Base-by-base conservation (phyloP, 2,797 vertebrate genomes). In the Rhodeus uyekii region DNA sequence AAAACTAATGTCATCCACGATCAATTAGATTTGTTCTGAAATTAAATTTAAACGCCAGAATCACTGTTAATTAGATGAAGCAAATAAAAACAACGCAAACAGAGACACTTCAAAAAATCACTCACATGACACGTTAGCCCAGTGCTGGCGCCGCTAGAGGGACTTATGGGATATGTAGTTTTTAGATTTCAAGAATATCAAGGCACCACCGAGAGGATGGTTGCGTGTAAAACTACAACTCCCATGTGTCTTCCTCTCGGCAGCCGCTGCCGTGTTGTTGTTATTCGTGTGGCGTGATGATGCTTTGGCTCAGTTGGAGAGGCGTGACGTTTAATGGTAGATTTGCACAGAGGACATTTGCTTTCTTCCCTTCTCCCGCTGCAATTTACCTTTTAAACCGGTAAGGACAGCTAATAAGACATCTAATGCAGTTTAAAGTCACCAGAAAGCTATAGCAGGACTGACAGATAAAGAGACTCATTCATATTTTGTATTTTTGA, bases 271-370 rank as follows among this genome's bases (percentile, higher is more conserved):
- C 42, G 44, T 55, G 60, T 74, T 75, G 42, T 64, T 34, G 67
- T 71, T n/a, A n/a, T n/a, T 34, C 24, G 10, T 48, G 10, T 44
- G 22, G 42, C 36, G 42, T 55, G 44, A 50, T 65, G 71, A 63
- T 80, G 68, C 72, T 81, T 81, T 75, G 80, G 46, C 46, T 81
- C 19, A 63, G 80, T 24, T 55, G n/a, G 9, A 75, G 46, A 65
- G 60, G 60, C 32, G 60, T 65, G 44, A 75, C 71, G 32, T 38
- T 81, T 64, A 74, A 73, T 50, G 34, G 5, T 50, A 38, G 71
- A 42, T 38, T 63, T 39, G 10, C 34, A 64, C n/a, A 64, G 44
- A n/a, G 6, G 44, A 39, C 58, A 24, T 55, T 64, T 53, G 8
- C 12, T 4, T 65, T 13, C 14, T 32, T 53, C 4, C 4, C 14